A percentile compares a stretch with the other conserved stretches of the same genome.
These are phyloP conservation scores for Drosophila eugracilis DNA, from an alignment of 1,140 invertebrate species.

Conservation along the genomic window DNA sequence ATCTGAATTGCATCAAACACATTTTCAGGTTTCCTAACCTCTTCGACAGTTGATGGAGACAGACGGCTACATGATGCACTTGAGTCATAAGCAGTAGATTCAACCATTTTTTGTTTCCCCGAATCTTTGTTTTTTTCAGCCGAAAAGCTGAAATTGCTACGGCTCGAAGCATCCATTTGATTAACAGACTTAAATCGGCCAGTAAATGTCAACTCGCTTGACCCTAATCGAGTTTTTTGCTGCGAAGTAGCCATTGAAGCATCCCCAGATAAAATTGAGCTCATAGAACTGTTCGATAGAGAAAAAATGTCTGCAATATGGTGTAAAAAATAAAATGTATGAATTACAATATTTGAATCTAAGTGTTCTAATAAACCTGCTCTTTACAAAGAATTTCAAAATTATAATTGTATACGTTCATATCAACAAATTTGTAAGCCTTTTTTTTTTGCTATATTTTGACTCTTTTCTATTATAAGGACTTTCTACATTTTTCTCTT, in stretches of 20 bases:
- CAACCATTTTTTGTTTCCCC: slow-evolving; percentile 33
- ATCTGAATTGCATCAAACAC: slow-evolving; percentile 2
- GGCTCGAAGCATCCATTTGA: slow-evolving; percentile 15
- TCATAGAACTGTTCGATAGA: slow-evolving; percentile 81
- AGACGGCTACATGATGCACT: slow-evolving; percentile 65
- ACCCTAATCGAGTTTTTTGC: slow-evolving; percentile 27
- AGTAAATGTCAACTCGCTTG: slow-evolving; percentile 73
- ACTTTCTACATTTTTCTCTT: too few species aligned
- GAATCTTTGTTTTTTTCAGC: slow-evolving; percentile 24
- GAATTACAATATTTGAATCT: neutral
- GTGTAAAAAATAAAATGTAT: neutral
- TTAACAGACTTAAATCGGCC: slow-evolving; percentile 67
- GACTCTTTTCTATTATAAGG: too few species aligned
- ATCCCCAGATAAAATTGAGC: slow-evolving; percentile 73
- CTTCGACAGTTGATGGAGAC: slow-evolving; percentile 49
- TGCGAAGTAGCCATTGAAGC: slow-evolving; percentile 36
- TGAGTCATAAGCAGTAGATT: slow-evolving; percentile 53
- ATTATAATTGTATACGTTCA: too few species aligned
- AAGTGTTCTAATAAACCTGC: too few species aligned
- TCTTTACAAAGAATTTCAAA: too few species aligned
- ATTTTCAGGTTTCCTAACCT: slow-evolving; percentile 34
- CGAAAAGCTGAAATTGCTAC: slow-evolving; percentile 9
- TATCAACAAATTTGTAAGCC: too few species aligned
- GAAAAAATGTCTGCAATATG: slow-evolving; percentile 67
- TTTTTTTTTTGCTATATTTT: too few species aligned